Conservation (phyloP, 2,888 invertebrate species). For the Theretra japonica region DNA sequence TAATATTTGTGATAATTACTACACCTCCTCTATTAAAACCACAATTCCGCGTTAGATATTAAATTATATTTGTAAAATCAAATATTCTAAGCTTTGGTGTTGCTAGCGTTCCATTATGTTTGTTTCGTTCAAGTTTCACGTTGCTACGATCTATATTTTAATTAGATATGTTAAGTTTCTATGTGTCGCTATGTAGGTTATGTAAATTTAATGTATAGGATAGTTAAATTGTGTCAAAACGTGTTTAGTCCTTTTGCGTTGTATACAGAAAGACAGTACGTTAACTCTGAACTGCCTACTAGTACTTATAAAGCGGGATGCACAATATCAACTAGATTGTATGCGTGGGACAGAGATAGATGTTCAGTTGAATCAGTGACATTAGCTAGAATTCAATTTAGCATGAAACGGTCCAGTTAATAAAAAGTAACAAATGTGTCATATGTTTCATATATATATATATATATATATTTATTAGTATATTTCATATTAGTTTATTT, state of each 20-base stretch:
- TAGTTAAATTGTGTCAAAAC: conserved; percentile 1
- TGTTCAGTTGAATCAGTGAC: too few species aligned
- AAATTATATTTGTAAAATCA: conserved; percentile 24
- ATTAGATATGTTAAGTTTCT: conserved; percentile 27
- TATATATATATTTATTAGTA: too few species aligned
- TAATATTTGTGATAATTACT: neutral
- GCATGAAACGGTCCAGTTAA: too few species aligned
- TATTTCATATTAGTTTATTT: too few species aligned
- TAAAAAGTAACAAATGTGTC: too few species aligned
- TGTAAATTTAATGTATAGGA: conserved; percentile 19
- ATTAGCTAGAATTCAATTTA: too few species aligned
- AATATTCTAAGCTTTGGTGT: conserved; percentile 31
- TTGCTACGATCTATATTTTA: conserved; percentile 33
- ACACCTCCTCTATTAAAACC: neutral
- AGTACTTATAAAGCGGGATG: neutral
- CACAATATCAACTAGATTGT: too few species aligned
- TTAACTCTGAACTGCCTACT: conserved; percentile 1
- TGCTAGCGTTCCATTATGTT: conserved; percentile 28
- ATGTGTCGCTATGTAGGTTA: conserved; percentile 22
- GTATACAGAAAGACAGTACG: conserved; percentile 5
- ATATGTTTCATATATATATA: too few species aligned
- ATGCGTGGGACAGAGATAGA: neutral
- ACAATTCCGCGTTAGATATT: neutral
- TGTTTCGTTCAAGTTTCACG: conserved; percentile 33
- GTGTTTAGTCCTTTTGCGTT: conserved; percentile 17